Percentiles rank a stretch among this genome's conserved stretches.
Conservation (phyloP, 2,113 vertebrate genomes). For the Cyprinodon variegatus region DNA sequence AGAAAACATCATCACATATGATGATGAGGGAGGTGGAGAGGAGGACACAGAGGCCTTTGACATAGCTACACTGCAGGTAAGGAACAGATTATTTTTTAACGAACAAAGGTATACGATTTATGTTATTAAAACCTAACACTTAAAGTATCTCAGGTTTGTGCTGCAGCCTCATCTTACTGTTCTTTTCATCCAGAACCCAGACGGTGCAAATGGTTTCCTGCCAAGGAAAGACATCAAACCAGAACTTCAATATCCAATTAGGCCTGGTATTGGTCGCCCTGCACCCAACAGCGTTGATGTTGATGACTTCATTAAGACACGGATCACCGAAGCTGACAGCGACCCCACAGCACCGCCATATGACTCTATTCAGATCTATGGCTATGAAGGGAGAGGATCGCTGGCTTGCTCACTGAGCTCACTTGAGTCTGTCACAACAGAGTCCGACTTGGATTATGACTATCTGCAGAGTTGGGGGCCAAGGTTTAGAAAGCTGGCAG, state of each 20-base stretch:
- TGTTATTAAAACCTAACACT: not conserved
- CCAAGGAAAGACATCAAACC: conserved; percentile 98
- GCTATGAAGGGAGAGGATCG: conserved; percentile 94
- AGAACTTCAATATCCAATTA: conserved; percentile 89
- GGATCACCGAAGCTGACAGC: conserved; percentile 92
- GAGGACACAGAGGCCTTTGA: conserved; percentile 98
- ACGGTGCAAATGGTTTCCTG: conserved; percentile 95
- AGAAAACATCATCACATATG: conserved; percentile 98
- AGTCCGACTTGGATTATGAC: conserved; percentile 99
- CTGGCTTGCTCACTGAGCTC: conserved; percentile 96
- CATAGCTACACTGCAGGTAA: conserved; percentile 90
- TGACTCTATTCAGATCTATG: conserved; percentile 99
- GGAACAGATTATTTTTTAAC: not conserved
- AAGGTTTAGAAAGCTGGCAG: conserved; percentile 98
- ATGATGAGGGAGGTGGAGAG: conserved; percentile 96
- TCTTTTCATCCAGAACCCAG: conserved; percentile 84
- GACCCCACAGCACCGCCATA: conserved; percentile 96
- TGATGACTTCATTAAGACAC: conserved; percentile 95
- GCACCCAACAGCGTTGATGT: conserved; percentile 93
- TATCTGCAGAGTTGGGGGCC: conserved; percentile 99
- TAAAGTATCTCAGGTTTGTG: not conserved
- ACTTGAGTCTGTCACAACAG: conserved; percentile 95
- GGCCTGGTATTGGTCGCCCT: conserved; percentile 83
- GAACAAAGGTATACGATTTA: too few species aligned
- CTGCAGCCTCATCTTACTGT: not conserved